Base-by-base conservation (phyloP, 2,888 invertebrate species). In the Pterostichus madidus region DNA sequence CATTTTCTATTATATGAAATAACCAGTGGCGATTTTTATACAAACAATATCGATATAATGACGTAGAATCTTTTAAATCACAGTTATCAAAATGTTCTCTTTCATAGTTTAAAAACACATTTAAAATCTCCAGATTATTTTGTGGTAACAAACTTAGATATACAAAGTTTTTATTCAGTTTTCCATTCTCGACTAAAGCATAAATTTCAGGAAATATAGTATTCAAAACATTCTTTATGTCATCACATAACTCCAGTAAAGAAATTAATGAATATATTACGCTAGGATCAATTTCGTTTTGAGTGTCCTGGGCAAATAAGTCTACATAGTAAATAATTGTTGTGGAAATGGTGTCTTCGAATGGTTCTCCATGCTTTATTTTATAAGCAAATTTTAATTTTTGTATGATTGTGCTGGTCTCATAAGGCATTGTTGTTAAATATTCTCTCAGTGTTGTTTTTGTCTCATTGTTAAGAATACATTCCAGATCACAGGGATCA, bases 1-100 rank as follows among this genome's bases (percentile, higher is more conserved):
- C 83, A 84, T 86, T 85, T 39, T 86, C 85, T 35, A 89, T 83
- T 53, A 88, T 81, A 78, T 88, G 85, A 76, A 86, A 84, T 82
- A 90, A 85, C 90, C 90, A 90, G 85, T 90, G 89, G 46, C 86
- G 83, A 13, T 87, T 87, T 79, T 87, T 87, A 84, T 87, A 88
- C 83, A 88, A 85, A 75, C 87, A 87, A 85, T 87, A 88, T 85
- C 88, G 86, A 85, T 87, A 89, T 35, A 89, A 83, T 5, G 87
- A 86, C 35, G 85, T 84, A 32, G 88, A 85, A 84, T 88, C 86
- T 52, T 85, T 84, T 46, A 89, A 64, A 84, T 87, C 85, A 13
- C 89, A 84, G 46, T 85, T 85, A 79, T 79, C 44, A 35, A 87
- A 85, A 39, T 84, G 61, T 11, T 78, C 56, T 79, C 86, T 86